Conservation (phyloP, 2,797 vertebrate species). For the Podarcis siculus region DNA sequence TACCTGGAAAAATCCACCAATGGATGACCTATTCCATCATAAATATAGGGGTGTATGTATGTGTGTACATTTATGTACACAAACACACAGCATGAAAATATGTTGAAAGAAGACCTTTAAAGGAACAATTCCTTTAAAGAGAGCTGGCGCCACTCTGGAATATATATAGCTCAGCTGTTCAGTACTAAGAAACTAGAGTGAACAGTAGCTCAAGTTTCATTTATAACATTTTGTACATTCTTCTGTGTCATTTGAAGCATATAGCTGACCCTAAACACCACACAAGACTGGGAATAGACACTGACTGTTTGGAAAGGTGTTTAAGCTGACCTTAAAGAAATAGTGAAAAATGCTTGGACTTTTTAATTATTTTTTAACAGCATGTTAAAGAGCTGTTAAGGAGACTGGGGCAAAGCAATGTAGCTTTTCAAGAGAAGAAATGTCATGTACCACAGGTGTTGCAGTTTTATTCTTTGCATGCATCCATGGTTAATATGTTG, state of each 20-base stretch:
- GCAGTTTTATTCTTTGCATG: not conserved
- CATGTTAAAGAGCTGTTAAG: not conserved
- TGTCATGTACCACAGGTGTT: not conserved
- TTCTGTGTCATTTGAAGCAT: not conserved
- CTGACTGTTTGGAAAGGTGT: not conserved
- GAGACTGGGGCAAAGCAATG: no score
- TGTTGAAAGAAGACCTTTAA: not conserved
- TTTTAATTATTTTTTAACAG: not conserved
- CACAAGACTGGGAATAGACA: not conserved
- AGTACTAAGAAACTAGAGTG: not conserved
- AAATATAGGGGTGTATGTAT: not conserved
- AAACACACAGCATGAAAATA: not conserved
- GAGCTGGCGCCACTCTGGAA: not conserved
- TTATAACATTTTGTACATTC: slow-evolving; percentile 10
- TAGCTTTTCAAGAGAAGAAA: not conserved
- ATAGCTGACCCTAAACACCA: not conserved
- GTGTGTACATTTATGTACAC: not conserved
- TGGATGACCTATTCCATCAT: not conserved
- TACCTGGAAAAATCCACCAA: not conserved
- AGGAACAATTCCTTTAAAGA: not conserved
- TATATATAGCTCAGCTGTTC: slow-evolving; percentile 1
- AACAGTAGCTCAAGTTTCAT: slow-evolving; percentile 4
- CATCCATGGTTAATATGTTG: not conserved
- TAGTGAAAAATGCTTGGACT: not conserved
- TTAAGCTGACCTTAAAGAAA: not conserved